Conservation (phyloP, 92 coral and sea anemone species). For the Nematostella vectensis region DNA sequence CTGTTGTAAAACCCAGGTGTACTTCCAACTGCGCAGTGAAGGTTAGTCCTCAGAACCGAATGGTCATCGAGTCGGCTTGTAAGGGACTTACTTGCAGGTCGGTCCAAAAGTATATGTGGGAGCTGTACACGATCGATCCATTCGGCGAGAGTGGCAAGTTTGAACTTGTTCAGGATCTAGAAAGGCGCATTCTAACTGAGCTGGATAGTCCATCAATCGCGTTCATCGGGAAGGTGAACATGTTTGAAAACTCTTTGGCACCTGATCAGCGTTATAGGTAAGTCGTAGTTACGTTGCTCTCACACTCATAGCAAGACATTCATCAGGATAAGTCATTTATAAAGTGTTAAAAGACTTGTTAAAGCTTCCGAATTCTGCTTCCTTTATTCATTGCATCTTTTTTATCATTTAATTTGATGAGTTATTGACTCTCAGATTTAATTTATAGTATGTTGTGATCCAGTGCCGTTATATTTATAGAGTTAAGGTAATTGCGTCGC, state of each 20-base stretch:
- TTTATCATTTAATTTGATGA: no score
- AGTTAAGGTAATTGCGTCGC: slow-evolving; percentile 4
- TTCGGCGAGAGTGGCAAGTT: slow-evolving; percentile 27
- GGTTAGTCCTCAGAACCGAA: slow-evolving; percentile 40
- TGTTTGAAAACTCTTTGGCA: slow-evolving; percentile 17
- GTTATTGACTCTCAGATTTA: no score
- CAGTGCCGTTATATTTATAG: slow-evolving; percentile 8
- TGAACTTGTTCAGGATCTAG: slow-evolving; percentile 20
- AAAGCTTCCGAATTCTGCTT: no score
- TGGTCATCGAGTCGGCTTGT: slow-evolving; percentile 43
- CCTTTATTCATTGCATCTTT: no score
- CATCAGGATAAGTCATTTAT: no score
- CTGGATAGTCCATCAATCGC: slow-evolving; percentile 52
- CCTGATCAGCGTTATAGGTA: slow-evolving; percentile 21
- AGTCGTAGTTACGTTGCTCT: no score
- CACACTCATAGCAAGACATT: no score
- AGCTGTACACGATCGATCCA: slow-evolving; percentile 20
- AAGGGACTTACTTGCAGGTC: slow-evolving; percentile 51
- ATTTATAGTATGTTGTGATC: no score
- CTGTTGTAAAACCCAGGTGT: slow-evolving; percentile 53
- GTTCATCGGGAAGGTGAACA: slow-evolving; percentile 22
- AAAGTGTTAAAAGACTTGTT: no score
- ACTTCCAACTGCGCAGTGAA: slow-evolving; percentile 46
- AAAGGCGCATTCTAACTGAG: slow-evolving; percentile 38
- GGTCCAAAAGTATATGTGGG: slow-evolving; percentile 46